Conservation (phyloP, 2,888 invertebrate genomes). For the Tetragonula carbonaria region DNA sequence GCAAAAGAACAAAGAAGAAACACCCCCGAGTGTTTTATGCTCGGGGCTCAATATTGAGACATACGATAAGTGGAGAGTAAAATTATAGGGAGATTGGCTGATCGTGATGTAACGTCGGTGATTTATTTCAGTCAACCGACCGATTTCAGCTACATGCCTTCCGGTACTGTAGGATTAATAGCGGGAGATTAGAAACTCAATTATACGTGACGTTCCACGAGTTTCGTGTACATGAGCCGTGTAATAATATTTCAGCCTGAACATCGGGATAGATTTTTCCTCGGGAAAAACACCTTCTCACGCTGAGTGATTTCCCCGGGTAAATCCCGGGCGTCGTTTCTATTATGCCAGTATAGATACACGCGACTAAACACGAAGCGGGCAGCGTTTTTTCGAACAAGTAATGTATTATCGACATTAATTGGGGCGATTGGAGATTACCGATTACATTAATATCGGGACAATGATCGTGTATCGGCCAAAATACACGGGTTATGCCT, state of each 20-base stretch:
- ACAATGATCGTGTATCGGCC: too few species aligned
- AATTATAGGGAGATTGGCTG: slow-evolving; percentile 58
- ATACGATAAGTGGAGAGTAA: slow-evolving; percentile 56
- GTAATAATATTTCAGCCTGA: slow-evolving; percentile 57
- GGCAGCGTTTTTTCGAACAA: neutral
- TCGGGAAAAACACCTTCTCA: slow-evolving; percentile 20
- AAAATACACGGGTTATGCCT: too few species aligned
- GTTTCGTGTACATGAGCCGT: slow-evolving; percentile 45
- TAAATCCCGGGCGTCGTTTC: neutral
- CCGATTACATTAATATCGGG: too few species aligned
- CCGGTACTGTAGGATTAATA: slow-evolving; percentile 60
- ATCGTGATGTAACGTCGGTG: slow-evolving; percentile 62
- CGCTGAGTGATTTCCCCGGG: slow-evolving; percentile 17
- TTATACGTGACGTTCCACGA: slow-evolving; percentile 60
- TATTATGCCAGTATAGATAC: neutral
- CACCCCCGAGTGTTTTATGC: slow-evolving; percentile 17
- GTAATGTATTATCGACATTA: neutral
- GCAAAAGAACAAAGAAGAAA: neutral
- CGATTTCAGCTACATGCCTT: slow-evolving; percentile 62
- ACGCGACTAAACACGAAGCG: neutral
- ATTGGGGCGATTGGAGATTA: neutral
- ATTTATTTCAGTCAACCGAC: slow-evolving; percentile 64
- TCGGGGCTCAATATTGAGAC: slow-evolving; percentile 24
- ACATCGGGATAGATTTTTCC: slow-evolving; percentile 40
- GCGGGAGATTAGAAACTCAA: slow-evolving; percentile 69